Evolutionary conservation across 2,888 invertebrate species (phyloP), one percentile per base, ranked within the genome.

Genomic region (Oscheius myriophilus): DNA sequence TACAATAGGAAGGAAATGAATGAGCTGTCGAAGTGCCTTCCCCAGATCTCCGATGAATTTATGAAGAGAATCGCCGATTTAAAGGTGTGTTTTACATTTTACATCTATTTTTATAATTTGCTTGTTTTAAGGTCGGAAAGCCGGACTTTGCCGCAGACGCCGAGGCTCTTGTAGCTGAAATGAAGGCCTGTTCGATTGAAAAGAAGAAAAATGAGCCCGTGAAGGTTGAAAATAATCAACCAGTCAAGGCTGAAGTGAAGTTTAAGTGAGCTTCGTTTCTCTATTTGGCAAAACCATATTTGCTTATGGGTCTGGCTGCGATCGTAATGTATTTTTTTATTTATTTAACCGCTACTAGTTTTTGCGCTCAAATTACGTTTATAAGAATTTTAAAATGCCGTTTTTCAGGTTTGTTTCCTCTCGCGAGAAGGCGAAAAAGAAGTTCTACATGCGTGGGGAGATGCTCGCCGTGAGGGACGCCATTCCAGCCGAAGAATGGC

Each of bases 401-500:
- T 23, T 64, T 71, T 70, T 61, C 61, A 79, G 71, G 69, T 79
- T 80, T 64, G 75, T 80, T 2, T 78, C 79, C 12, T 74, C 75
- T 0, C 67, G 79, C 18, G 67, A 67, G 41, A 78, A 78, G 65
- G 72, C 73, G 41, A 72, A 73, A 18, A 75, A 71, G 62, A 81
- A 81, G 69, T 80, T 70, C 52, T 82, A 80, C 39, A 69, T 82
- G 74, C 70, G 78, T 6, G 75, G 79, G 23, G 82, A 82, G 57
- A 54, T 82, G 41, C 52, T 78, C 25, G 66, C 73, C 25, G 76
- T 82, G n/a, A 61, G 79, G 23, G 74, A 80, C 51, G 23, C 67
- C 1, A 54, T 67, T 14, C 63, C 66, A 0, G 26, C 33, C 0
- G 73, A 70, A 14, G 59, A 73, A 41, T 82, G 82, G 82, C 57